Base-by-base conservation (phyloP, 2,888 invertebrate genomes). In the Philonicus albiceps region DNA sequence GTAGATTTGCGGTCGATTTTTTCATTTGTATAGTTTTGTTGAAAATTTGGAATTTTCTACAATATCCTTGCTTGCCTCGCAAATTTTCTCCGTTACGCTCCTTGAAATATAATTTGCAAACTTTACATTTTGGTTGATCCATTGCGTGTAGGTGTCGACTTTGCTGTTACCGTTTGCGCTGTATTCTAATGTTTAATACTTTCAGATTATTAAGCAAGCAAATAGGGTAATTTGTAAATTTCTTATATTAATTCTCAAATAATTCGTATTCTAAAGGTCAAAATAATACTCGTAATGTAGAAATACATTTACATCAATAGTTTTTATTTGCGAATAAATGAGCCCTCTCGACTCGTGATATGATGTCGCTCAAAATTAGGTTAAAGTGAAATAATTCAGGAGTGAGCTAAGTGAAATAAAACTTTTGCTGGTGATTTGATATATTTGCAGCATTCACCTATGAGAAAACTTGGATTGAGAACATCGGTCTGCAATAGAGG, bases 31-130 rank as follows among this genome's bases (percentile, higher is more conserved):
- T 55, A 31, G 81, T 81, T 55, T n/a, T 81, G 22, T 31, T 19
- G 81, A 64, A 34, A 81, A 81, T 81, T 81, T 19, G 55, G 64
- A 81, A 81, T 55, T 55, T 81, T 55, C 55, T 55, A 81, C 64
- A 55, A 55, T 81, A 64, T 81, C 81, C 81, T 80, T 81, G 53
- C 64, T 49, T n/a, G 30, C 22, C 78, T 78, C 53, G 7, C 64
- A 81, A 8, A 81, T 55, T 49, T 78, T 49, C 49, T 31, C 55
- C 16, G 55, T 81, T 81, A 34, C 37, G 34, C 55, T 81, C 55
- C 49, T 81, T 81, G 37, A 43, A 34, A 81, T 55, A 81, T 64
- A 81, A 81, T 81, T 55, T 81, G 19, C 64, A 27, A 64, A 27
- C 22, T 64, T 22, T 19, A 64, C 64, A 27, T 27, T 64, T 64